Base-by-base conservation (phyloP, 1,140 invertebrate species). In the Radopholus similis region DNA sequence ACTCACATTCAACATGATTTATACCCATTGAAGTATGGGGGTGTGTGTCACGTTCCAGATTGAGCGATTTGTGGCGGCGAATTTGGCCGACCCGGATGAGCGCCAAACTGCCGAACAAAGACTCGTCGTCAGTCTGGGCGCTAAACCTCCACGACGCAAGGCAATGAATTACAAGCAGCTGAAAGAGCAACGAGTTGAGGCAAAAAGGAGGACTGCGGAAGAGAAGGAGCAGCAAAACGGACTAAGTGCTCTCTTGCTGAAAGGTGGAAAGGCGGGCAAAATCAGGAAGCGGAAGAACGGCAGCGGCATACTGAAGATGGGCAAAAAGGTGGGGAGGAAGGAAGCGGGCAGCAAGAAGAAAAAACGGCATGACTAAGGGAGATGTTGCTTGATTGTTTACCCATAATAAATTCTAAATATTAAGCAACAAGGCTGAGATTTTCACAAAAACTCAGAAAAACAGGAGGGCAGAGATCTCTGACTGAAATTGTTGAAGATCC, bases 401-500 rank as follows among this genome's bases (percentile, higher is more conserved):
- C n/a, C n/a, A n/a, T n/a, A n/a, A n/a, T n/a, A n/a, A n/a, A n/a
- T n/a, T n/a, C n/a, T n/a, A n/a, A n/a, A n/a, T n/a, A n/a, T n/a
- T n/a, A n/a, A n/a, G n/a, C n/a, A n/a, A n/a, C n/a, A n/a, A n/a
- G n/a, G n/a, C n/a, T n/a, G n/a, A n/a, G n/a, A n/a, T n/a, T n/a
- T n/a, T n/a, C n/a, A n/a, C n/a, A n/a, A n/a, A 51, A 51, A 51
- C 15, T 23, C 30, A 28, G 5, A 51, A 51, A 51, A 51, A 51
- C 47, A 51, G 47, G 47, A 51, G n/a, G 47, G 47, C 15, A 51
- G 30, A 21, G 47, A 66, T 66, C 60, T 23, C 8, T 66, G 28
- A 13, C 67, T 21, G 28, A 73, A 68, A 15, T 35, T 23, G 37
- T 68, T 70, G 15, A 21, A 26, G 11, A 68, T 34, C 64, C 65